Conservation (phyloP, 2,888 invertebrate genomes). For the Oligia fasciuncula region DNA sequence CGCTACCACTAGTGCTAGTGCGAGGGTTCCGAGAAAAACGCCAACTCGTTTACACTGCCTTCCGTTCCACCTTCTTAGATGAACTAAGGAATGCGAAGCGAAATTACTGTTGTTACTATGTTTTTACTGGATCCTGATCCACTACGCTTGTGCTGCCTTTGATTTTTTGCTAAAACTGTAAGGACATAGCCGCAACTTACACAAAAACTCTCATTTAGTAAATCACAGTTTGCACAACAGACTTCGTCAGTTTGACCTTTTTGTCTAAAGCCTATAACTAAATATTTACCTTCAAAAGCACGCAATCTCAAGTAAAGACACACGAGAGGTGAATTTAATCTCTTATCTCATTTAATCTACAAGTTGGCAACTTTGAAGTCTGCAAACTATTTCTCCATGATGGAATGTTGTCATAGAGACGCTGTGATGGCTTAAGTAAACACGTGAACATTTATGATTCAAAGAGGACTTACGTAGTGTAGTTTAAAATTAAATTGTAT, state of each 20-base stretch:
- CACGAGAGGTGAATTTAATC: conserved; percentile 76
- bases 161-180: conserved; percentile 42
- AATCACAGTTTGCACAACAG: conserved; percentile 18
- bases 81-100: conserved; percentile 65
- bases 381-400: conserved; percentile 78
- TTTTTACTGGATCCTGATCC: conserved; percentile 54
- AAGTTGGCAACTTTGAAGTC: conserved; percentile 74
- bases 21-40: conserved; percentile 71
- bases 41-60: conserved; percentile 62
- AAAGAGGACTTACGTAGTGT: conserved; percentile 42
- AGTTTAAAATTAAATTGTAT: conserved; percentile 46
- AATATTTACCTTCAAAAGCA: conserved; percentile 50
- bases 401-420: conserved; percentile 77
- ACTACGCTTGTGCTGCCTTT: conserved; percentile 33
- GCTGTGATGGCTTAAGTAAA: conserved; percentile 66
- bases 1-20: conserved; percentile 46
- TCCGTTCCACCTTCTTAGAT: conserved; percentile 71
- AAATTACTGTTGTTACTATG: conserved; percentile 66
- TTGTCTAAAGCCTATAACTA: conserved; percentile 42
- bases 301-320: conserved; percentile 49
- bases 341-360: conserved; percentile 76
- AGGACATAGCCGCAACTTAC: conserved; percentile 11
- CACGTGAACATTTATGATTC: conserved; percentile 62
- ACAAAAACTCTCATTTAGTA: conserved; percentile 7
- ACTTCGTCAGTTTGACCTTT: conserved; percentile 38